Percentiles rank a stretch among this genome's conserved stretches.
Evolutionary conservation across 2,113 vertebrate species (phyloP).

Genomic region (Shinisaurus crocodilurus): DNA sequence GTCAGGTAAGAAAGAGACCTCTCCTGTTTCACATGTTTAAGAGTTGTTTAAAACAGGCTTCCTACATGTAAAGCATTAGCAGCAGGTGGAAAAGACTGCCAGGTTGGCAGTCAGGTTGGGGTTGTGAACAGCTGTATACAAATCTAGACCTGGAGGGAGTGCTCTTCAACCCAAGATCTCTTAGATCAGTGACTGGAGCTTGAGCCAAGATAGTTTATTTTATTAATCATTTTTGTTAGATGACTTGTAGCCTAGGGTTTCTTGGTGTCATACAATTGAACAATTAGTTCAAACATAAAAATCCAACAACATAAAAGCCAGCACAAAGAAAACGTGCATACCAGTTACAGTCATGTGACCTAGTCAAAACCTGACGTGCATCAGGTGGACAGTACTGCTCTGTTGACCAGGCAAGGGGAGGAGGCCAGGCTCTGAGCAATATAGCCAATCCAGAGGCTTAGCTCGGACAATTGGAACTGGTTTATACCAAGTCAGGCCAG

Average conservation of each 20-base stretch:
- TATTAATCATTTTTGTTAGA: background rate
- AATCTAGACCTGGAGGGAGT: background rate
- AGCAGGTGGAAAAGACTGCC: background rate
- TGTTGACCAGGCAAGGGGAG: too few relatives aligned
- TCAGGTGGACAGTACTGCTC: background rate
- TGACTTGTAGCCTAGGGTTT: background rate
- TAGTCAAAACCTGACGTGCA: background rate
- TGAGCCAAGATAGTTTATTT: background rate
- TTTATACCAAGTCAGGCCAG: background rate
- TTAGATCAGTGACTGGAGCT: background rate
- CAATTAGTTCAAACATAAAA: background rate
- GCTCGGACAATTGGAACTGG: background rate
- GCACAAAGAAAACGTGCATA: background rate
- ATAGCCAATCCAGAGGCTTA: background rate
- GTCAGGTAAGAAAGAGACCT: conserved; percentile 87
- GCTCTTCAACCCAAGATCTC: background rate
- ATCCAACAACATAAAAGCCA: background rate
- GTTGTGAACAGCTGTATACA: background rate
- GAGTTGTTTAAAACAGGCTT: background rate
- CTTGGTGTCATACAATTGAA: too few relatives aligned
- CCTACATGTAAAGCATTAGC: background rate
- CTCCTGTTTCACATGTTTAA: fast-evolving
- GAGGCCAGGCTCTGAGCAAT: background rate
- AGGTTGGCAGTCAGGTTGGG: too few relatives aligned
- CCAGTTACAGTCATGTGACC: background rate